phyloP scores from a whole-genome alignment of 1,140 invertebrate genomes.

The Pomacea maculata region DNA sequence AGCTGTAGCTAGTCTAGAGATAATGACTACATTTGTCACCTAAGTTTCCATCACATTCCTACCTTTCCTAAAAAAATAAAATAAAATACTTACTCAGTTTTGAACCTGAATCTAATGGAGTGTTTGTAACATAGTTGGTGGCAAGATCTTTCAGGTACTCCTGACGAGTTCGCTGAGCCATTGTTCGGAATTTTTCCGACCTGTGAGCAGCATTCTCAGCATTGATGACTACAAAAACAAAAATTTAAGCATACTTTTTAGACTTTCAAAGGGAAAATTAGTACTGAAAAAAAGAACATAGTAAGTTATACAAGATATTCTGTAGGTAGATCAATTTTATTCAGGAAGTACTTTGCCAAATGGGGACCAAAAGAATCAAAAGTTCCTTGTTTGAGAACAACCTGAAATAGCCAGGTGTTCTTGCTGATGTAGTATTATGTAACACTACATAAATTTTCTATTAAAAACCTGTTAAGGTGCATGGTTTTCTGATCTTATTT shows the following conservation, averaged over 20 bases:
- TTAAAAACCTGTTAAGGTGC: not conserved
- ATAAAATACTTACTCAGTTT: constrained; percentile 83
- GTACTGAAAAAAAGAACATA: no score
- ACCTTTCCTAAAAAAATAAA: constrained; percentile 5
- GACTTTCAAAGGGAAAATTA: not conserved
- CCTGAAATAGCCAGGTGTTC: no score
- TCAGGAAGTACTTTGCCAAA: not conserved
- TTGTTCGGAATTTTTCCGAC: constrained; percentile 96
- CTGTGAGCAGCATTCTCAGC: constrained; percentile 96
- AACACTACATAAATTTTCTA: not conserved
- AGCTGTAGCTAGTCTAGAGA: no score
- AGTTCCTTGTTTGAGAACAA: no score
- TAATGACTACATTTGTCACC: not conserved
- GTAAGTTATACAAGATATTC: no score
- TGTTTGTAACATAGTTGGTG: constrained; percentile 83
- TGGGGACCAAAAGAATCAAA: not conserved
- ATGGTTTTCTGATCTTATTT: no score
- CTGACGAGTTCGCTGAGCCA: constrained; percentile 94
- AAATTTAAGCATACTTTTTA: not conserved
- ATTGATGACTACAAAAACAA: constrained; percentile 80
- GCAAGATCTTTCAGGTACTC: constrained; percentile 93
- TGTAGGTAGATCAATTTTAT: not conserved
- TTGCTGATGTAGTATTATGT: not conserved
- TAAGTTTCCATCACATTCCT: not conserved
- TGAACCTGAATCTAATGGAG: constrained; percentile 83